Conservation (phyloP, 2,797 vertebrate genomes). For the Lateolabrax maculatus region DNA sequence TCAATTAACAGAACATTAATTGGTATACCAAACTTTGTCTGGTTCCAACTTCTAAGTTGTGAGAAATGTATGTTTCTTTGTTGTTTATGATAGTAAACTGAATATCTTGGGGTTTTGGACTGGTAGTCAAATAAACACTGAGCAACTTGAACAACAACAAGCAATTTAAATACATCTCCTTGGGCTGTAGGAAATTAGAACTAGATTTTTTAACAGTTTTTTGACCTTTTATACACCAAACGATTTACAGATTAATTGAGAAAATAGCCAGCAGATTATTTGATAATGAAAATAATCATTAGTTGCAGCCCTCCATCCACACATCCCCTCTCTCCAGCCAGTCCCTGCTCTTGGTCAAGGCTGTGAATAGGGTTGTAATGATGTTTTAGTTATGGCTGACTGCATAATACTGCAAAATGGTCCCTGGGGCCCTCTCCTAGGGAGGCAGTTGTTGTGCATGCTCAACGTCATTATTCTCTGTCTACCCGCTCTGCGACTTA, state of each 20-base stretch:
- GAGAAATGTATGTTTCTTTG: not conserved
- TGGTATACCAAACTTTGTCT: no score
- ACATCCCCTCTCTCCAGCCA: constrained; percentile 35
- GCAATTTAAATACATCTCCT: not conserved
- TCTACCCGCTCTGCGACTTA: constrained; percentile 72
- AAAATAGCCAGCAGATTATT: constrained; percentile 21
- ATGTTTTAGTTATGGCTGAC: constrained; percentile 84
- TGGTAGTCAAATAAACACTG: not conserved
- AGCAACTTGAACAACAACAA: not conserved
- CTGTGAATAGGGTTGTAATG: constrained; percentile 75
- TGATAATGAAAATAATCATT: constrained; percentile 22
- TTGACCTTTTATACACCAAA: not conserved
- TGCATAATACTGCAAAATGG: constrained; percentile 79
- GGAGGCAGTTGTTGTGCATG: constrained; percentile 77
- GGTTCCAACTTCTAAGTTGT: no score
- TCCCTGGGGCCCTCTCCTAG: constrained; percentile 72
- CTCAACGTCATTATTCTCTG: constrained; percentile 80
- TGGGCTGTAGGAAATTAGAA: not conserved
- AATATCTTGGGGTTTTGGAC: not conserved
- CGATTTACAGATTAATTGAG: not conserved
- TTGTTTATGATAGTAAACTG: not conserved
- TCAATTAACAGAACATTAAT: not conserved
- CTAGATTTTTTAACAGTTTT: not conserved
- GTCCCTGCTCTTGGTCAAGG: constrained; percentile 48
- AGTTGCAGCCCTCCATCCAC: not conserved